These are phyloP conservation scores for Spizaetus ornatus DNA, from an alignment of 2,113 vertebrate genomes.

Conservation along the genomic window DNA sequence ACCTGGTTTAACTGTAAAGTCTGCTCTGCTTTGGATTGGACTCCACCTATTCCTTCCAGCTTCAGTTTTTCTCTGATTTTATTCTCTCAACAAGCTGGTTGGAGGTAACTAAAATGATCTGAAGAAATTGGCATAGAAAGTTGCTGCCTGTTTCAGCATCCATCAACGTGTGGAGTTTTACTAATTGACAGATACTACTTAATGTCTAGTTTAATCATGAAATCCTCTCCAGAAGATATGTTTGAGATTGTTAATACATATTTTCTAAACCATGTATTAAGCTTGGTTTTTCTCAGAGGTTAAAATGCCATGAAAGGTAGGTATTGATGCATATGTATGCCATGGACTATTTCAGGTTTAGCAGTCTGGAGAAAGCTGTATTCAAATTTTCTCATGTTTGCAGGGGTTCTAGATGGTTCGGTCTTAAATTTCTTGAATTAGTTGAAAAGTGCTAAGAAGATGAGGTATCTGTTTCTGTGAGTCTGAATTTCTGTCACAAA, in stretches of 20 bases:
- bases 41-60: background rate
- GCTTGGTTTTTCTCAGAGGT: background rate
- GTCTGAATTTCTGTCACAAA: background rate
- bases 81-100: background rate
- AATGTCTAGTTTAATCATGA: background rate
- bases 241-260: background rate
- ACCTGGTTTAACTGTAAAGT: background rate
- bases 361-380: background rate
- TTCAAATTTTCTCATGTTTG: background rate
- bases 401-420: background rate
- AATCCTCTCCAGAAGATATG: background rate
- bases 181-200: background rate
- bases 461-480: background rate
- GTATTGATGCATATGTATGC: background rate
- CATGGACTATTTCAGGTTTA: background rate
- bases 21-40: background rate
- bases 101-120: background rate
- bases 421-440: background rate
- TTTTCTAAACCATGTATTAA: background rate
- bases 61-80: background rate
- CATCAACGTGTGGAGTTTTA: background rate
- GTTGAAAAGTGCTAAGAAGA: background rate
- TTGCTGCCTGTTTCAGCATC: background rate
- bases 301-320: background rate
- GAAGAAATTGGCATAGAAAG: background rate